Conservation (phyloP, 2,888 invertebrate genomes). For the Polydrusus cervinus region DNA sequence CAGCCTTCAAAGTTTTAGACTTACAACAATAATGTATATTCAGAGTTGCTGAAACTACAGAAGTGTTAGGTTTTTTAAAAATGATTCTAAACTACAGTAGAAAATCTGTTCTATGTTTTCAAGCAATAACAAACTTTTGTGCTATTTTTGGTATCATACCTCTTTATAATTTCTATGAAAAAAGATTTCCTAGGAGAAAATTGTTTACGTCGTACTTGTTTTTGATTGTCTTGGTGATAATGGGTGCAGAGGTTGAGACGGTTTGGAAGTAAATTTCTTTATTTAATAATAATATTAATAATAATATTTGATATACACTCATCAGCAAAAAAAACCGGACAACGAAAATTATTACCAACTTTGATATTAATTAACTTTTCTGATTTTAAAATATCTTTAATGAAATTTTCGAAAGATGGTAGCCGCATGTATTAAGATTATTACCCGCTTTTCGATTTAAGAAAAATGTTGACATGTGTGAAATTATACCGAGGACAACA, state of each 20-base stretch:
- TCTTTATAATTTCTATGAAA: slow-evolving; percentile 31
- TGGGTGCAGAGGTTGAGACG: slow-evolving; percentile 30
- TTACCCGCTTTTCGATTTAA: too few relatives aligned
- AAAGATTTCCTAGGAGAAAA: slow-evolving; percentile 33
- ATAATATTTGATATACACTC: too few relatives aligned
- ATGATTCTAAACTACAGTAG: slow-evolving; percentile 36
- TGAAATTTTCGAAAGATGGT: too few relatives aligned
- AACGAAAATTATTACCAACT: too few relatives aligned
- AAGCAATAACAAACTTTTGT: slow-evolving; percentile 42
- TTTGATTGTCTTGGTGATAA: slow-evolving; percentile 26
- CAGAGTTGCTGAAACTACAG: not conserved
- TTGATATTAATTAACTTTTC: too few relatives aligned
- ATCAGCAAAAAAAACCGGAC: too few relatives aligned
- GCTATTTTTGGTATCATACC: slow-evolving; percentile 49
- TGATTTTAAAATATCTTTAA: too few relatives aligned
- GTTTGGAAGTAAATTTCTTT: slow-evolving; percentile 30
- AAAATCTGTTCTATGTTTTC: slow-evolving; percentile 40
- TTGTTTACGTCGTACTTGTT: slow-evolving; percentile 31
- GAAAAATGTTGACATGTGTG: too few relatives aligned
- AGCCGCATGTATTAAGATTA: too few relatives aligned
- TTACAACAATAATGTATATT: not conserved
- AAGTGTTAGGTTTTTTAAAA: not conserved
- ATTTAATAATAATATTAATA: too few relatives aligned
- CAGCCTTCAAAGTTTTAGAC: not conserved
- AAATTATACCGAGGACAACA: too few relatives aligned